Evolutionary conservation across 2,888 invertebrate species (phyloP), one percentile per base, ranked within the genome.

Genomic region (Caenorhabditis panamensis): DNA sequence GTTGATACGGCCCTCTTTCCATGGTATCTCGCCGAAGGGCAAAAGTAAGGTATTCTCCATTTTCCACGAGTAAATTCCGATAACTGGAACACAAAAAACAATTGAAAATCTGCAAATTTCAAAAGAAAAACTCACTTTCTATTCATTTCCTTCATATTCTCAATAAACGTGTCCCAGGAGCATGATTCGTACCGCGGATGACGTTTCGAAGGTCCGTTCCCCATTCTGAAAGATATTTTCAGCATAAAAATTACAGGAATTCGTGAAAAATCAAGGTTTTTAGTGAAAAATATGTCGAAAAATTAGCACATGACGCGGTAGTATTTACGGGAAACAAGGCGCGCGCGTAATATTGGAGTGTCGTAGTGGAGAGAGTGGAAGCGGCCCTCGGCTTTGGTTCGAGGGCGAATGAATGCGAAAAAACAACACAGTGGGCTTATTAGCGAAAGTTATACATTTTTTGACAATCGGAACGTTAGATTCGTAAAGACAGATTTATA

Each of bases 61-160:
- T 76, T 36, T 79, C 67, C 20, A 75, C 67, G 18, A 79, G 75
- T 11, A 73, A 44, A 11, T 47, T 72, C 11, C 73, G 66, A 26
- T 79, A 75, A 56, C 82, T 80, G 56, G 54, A 75, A 44, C 8
- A 49, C 5, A 62, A 26, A 56, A 18, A 24, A n/a, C 26, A 18
- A 20, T 13, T 2, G 11, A 44, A 61, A 56, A 16, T 22, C n/a
- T 11, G 20, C 28, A 36, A 11, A 18, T 31, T 31, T 31, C 31
- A 31, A 41, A 11, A 54, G 61, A 54, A 64, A 63, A 31, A 79
- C 79, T 66, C n/a, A 82, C 82, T 75, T 76, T 69, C 66, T 56
- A 41, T 82, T 84, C 44, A 84, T 77, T 62, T 84, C 82, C 53
- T 75, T 64, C 18, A 84, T 56, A 58, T 71, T 44, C 11, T 47